Base-by-base conservation (phyloP, 2,113 vertebrate species). In the Cygnus atratus region DNA sequence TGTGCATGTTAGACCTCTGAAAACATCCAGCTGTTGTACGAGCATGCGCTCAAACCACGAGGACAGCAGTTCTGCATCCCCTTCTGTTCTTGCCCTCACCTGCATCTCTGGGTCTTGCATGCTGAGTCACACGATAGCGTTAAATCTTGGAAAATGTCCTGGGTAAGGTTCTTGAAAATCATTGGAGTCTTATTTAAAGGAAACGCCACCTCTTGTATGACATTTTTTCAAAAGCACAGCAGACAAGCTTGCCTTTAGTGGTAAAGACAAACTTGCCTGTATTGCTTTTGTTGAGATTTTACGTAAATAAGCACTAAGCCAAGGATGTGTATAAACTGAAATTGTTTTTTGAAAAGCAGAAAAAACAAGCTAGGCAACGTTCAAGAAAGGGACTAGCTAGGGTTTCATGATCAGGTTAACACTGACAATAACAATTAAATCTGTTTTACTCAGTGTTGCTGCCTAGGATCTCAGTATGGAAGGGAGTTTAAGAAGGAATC, bases 251-350 rank as follows among this genome's bases (percentile, higher is more conserved):
- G 80, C 43, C 50, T 88, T 90, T 41, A 78, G 39, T 41, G 39
- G 44, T 72, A 59, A 87, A 75, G 87, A 80, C 73, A n/a, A 3
- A 44, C 43, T 58, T 72, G 37, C 7, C 37, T 87, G 14, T 87
- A 73, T 75, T 90, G 35, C 20, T 88, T 88, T 75, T 52, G 88
- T 48, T 59, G 84, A 84, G 35, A 68, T 87, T 95, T 88, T 84
- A 88, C 75, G n/a, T 88, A 90, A 80, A 81, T 78, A 39, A 92
- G 62, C 33, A 52, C 72, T 71, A 84, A 93, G 74, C 18, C 52
- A 80, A 59, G 26, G 43, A 75, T 41, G 26, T 43, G 74, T 80
- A 67, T 44, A 48, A 87, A 84, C 7, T 13, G 41, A 88, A 92
- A 84, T 22, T 44, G 24, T 1, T 59, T 76, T 71, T 71, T 66